Evolutionary conservation across 1,140 invertebrate species (phyloP).

Genomic region (Drosophila pseudoobscura): DNA sequence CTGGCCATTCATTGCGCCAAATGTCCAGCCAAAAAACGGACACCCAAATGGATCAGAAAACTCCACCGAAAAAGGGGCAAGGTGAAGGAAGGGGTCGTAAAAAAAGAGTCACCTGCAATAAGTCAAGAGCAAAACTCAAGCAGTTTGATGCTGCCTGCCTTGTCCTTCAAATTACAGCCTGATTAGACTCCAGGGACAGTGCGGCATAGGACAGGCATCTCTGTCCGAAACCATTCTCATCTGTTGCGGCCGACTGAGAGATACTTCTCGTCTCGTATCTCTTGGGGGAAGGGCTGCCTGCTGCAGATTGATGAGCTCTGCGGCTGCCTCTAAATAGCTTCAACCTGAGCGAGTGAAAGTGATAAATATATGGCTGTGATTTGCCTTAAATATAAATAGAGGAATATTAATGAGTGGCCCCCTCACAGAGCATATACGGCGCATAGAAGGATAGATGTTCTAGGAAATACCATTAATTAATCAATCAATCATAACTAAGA

Average conservation of each 20-base stretch:
- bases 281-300: conserved; percentile 2
- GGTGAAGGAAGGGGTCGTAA: conserved; percentile 1
- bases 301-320: conserved; percentile 61
- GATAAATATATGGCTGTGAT: conserved; percentile 40
- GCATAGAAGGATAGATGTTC: too few relatives aligned
- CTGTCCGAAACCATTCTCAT: conserved; percentile 46
- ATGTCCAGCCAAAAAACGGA: conserved; percentile 56
- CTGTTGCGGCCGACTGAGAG: conserved; percentile 56
- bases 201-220: neutral
- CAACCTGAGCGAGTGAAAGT: conserved; percentile 32
- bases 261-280: conserved; percentile 5
- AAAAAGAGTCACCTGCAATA: conserved; percentile 70
- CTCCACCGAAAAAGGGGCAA: conserved; percentile 20
- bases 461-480: neutral
- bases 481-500: conserved; percentile 6
- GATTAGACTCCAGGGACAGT: conserved; percentile 73
- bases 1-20: conserved; percentile 69
- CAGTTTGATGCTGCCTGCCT: conserved; percentile 56
- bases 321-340: conserved; percentile 53
- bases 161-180: conserved; percentile 76
- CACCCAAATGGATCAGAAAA: conserved; percentile 39
- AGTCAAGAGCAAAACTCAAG: conserved; percentile 55
- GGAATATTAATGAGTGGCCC: conserved; percentile 4
- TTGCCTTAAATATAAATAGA: conserved; percentile 37
- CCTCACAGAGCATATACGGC: neutral